Percentiles rank a stretch among this genome's conserved stretches.
Conservation (phyloP, 2,797 vertebrate species). For the Enteromius mattozi region DNA sequence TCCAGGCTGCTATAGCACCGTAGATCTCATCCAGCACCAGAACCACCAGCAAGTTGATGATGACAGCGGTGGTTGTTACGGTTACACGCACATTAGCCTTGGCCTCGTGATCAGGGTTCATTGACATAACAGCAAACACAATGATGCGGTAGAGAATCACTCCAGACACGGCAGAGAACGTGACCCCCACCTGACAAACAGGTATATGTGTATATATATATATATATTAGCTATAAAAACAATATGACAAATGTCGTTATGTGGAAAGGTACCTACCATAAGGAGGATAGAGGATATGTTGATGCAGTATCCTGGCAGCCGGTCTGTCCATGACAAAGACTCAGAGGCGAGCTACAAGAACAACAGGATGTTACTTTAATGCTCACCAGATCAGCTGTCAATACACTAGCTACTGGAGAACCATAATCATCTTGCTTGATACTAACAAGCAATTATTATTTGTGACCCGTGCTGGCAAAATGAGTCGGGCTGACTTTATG, state of each 20-base stretch:
- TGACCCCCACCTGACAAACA: conserved; percentile 84
- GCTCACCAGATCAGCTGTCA: neutral
- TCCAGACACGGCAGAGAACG: conserved; percentile 91
- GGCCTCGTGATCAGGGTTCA: conserved; percentile 86
- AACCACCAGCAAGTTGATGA: conserved; percentile 96
- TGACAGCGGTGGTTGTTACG: conserved; percentile 92
- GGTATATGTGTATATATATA: too few species aligned
- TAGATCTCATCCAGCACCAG: conserved; percentile 97
- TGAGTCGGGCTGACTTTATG: neutral
- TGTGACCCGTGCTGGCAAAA: neutral
- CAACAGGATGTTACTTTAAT: conserved; percentile 26
- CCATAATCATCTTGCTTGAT: neutral
- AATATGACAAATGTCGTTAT: neutral
- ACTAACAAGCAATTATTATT: neutral
- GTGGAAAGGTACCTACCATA: conserved; percentile 80
- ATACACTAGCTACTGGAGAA: neutral
- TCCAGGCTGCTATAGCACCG: conserved; percentile 91
- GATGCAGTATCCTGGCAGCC: conserved; percentile 88
- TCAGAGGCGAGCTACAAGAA: conserved; percentile 78
- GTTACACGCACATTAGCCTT: conserved; percentile 90
- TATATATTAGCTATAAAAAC: neutral
- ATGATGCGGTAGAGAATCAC: conserved; percentile 94
- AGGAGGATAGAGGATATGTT: conserved; percentile 90
- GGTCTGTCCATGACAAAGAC: conserved; percentile 90
- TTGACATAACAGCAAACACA: conserved; percentile 88